Conservation (phyloP, 1,140 invertebrate genomes). For the Acromyrmex charruanus region DNA sequence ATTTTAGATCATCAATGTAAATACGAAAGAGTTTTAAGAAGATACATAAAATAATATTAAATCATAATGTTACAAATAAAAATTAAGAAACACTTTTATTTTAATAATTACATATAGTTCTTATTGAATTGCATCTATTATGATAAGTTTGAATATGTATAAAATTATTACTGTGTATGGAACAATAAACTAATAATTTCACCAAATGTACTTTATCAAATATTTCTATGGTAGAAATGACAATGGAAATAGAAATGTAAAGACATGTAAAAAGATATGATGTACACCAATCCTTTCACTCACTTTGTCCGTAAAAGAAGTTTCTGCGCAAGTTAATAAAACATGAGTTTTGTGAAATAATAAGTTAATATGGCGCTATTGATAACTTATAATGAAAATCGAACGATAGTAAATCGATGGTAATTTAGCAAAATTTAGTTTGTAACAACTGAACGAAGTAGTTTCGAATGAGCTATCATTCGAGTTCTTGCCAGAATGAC, state of each 20-base stretch:
- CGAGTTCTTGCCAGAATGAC: slow-evolving; percentile 20
- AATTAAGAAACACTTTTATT: neutral
- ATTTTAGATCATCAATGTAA: neutral
- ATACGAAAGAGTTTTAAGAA: neutral
- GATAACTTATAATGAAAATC: neutral
- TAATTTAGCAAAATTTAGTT: slow-evolving; percentile 27
- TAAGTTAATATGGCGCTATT: neutral
- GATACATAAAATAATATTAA: neutral
- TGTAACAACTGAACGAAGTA: slow-evolving; percentile 21
- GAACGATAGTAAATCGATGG: slow-evolving; percentile 17
- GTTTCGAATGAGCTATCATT: neutral
- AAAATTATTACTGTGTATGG: neutral
- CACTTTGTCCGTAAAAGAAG: neutral
- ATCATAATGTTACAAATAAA: neutral
- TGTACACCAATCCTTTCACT: neutral
- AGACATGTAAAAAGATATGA: neutral
- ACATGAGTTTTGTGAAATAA: slow-evolving; percentile 11
- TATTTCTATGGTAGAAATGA: too few relatives aligned
- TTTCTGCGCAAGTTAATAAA: slow-evolving; percentile 36
- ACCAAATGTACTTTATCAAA: neutral
- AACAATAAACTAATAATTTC: neutral
- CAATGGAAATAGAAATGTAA: neutral
- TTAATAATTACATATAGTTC: neutral
- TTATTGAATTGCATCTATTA: neutral
- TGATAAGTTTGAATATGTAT: neutral